phyloP scores from a whole-genome alignment of 1,140 invertebrate species.

The Bombus sibiricus region DNA sequence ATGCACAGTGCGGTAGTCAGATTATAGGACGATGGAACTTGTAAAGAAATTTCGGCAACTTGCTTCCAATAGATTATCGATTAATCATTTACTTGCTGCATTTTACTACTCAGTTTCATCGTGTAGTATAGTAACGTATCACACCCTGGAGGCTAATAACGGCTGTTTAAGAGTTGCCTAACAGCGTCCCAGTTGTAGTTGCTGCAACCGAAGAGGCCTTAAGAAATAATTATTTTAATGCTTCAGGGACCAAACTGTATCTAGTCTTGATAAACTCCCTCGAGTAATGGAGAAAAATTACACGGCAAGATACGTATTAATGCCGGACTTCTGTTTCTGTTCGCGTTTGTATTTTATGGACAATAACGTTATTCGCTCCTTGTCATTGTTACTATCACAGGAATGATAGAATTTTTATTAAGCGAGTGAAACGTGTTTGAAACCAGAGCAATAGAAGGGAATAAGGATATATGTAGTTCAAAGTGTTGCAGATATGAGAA shows the following conservation, averaged over 20 bases:
- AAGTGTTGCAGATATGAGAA: neutral
- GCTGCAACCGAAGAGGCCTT: neutral
- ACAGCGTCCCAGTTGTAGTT: neutral
- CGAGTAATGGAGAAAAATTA: constrained; percentile 41
- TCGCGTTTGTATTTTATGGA: neutral
- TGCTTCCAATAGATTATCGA: constrained; percentile 64
- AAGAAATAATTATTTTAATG: constrained; percentile 57
- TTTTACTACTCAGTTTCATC: constrained; percentile 57
- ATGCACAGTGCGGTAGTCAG: neutral
- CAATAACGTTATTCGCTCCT: neutral
- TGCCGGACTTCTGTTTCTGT: neutral
- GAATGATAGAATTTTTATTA: neutral
- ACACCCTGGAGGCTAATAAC: constrained; percentile 55
- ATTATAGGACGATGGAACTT: neutral
- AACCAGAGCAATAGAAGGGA: neutral
- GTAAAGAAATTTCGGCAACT: constrained; percentile 55
- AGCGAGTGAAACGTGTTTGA: neutral
- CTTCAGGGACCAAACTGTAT: neutral
- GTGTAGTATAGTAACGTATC: constrained; percentile 48
- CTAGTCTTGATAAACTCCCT: neutral
- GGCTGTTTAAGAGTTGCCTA: constrained; percentile 50
- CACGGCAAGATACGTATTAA: neutral
- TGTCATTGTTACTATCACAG: no score
- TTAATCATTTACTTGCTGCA: constrained; percentile 60
- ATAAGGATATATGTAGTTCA: neutral